Evolutionary conservation across 2,113 vertebrate species (phyloP), one percentile per base, ranked within the genome.

Genomic region (Crotophaga sulcirostris): DNA sequence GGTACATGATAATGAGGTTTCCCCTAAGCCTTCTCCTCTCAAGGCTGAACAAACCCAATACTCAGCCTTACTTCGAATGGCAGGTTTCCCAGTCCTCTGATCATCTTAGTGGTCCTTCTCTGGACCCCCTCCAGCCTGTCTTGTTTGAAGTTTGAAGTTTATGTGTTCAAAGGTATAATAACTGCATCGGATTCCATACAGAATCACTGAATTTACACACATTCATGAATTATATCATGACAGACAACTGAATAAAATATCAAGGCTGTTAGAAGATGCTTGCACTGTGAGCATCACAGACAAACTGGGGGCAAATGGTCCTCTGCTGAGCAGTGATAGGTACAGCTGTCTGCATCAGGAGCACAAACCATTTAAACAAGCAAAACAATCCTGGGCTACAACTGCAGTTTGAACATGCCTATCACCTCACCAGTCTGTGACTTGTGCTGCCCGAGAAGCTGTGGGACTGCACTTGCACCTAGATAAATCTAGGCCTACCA

Each of bases 271-370:
- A 25, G 7, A 51, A 4, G 3, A 25, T 21, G 15, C 23, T 33
- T n/a, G 33, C 4, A 2, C 28, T 79, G 49, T 33, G 36, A 59
- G 47, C 36, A 26, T 18, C 19, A 2, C 3, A 36, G 64, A 5
- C 56, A 40, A 10, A 4, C 3, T 2, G 3, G 20, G 20, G 49
- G 13, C 1, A 16, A 28, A 14, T 2, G 5, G 18, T 62, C 13
- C 42, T 21, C 47, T 11, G 12, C 34, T 3, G 3, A 63, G 49
- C 47, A 26, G 3, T 17, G 17, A 24, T 3, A 21, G 11, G 1
- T 7, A 8, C 10, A 33, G 16, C 6, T 13, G 38, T 26, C 19
- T 17, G 18, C 38, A 10, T 26, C 3, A 14, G 24, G 29, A 15
- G 38, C 47, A 18, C 31, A 38, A 52, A n/a, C 47, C 42, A 20